Evolutionary conservation across 1,140 invertebrate species (phyloP).

Genomic region (Pseudomyrmex pallidus): DNA sequence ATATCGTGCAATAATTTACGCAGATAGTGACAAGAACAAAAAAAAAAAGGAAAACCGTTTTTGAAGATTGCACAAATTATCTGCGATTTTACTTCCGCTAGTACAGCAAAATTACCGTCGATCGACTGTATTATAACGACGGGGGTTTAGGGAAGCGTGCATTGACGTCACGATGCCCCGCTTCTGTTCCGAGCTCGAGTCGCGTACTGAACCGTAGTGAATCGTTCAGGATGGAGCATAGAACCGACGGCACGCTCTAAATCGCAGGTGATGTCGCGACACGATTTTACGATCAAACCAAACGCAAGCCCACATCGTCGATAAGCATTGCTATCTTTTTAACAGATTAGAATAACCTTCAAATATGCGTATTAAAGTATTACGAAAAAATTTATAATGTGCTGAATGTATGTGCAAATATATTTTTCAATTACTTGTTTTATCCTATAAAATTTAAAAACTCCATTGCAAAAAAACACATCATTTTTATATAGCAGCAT

Average conservation of each 20-base stretch:
- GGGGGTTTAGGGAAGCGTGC: constrained; percentile 70
- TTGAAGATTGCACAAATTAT: not conserved
- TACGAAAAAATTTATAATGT: not conserved
- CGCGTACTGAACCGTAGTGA: constrained; percentile 48
- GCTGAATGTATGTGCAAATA: no score
- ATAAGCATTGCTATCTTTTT: not conserved
- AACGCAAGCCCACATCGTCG: not conserved
- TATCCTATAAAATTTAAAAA: no score
- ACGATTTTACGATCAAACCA: constrained; percentile 28
- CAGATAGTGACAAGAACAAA: not conserved
- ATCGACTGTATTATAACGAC: constrained; percentile 63
- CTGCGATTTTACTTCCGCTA: constrained; percentile 1
- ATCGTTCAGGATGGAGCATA: constrained; percentile 49
- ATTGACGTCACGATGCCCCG: constrained; percentile 70
- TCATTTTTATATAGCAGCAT: not conserved
- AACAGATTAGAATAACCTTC: not conserved
- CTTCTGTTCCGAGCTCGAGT: constrained; percentile 35
- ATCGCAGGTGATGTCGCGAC: constrained; percentile 12
- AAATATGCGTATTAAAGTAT: not conserved
- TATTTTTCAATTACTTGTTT: no score
- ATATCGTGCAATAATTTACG: not conserved
- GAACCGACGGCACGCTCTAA: constrained; percentile 49
- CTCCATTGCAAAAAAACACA: no score
- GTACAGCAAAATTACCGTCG: constrained; percentile 61
- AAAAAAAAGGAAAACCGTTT: not conserved